phyloP scores from a whole-genome alignment of 2,888 invertebrate genomes.

The Scaptomyza flava region DNA sequence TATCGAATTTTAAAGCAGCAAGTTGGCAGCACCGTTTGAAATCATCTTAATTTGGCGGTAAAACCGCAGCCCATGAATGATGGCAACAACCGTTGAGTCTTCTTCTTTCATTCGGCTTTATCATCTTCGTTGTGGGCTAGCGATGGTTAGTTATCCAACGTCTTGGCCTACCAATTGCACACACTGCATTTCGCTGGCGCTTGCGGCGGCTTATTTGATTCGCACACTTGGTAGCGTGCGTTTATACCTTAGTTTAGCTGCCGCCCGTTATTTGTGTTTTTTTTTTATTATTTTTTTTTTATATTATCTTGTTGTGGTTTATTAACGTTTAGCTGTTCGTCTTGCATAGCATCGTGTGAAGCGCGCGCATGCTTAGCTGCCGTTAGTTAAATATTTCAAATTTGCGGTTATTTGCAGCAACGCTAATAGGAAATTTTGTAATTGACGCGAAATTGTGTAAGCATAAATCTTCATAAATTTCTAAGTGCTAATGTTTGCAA shows the following conservation, averaged over 20 bases:
- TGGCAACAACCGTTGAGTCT: conserved; percentile 20
- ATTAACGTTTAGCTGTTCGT: conserved; percentile 19
- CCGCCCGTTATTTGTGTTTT: conserved; percentile 21
- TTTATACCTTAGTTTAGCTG: conserved; percentile 52
- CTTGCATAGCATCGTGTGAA: conserved; percentile 48
- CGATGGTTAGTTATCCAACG: conserved; percentile 58
- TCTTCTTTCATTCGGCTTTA: conserved; percentile 20
- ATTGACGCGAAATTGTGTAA: conserved; percentile 50
- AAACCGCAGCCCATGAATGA: conserved; percentile 33
- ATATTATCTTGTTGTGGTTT: conserved; percentile 8
- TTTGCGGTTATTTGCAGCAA: conserved; percentile 50
- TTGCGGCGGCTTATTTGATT: conserved; percentile 70
- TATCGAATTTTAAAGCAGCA: neutral
- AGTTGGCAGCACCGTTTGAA: conserved; percentile 34
- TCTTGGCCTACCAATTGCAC: conserved; percentile 43
- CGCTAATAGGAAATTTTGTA: conserved; percentile 31
- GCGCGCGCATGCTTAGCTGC: conserved; percentile 50
- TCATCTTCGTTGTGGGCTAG: conserved; percentile 34
- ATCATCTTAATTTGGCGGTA: conserved; percentile 20
- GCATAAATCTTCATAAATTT: conserved; percentile 26
- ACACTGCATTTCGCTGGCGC: conserved; percentile 51
- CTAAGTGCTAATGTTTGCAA: neutral
- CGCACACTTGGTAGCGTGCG: conserved; percentile 73
- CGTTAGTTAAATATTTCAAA: conserved; percentile 59
- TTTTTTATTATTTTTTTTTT: conserved; percentile 24